These are phyloP conservation scores for Serripes groenlandicus DNA, from an alignment of 2,888 invertebrate species.

Conservation along the genomic window DNA sequence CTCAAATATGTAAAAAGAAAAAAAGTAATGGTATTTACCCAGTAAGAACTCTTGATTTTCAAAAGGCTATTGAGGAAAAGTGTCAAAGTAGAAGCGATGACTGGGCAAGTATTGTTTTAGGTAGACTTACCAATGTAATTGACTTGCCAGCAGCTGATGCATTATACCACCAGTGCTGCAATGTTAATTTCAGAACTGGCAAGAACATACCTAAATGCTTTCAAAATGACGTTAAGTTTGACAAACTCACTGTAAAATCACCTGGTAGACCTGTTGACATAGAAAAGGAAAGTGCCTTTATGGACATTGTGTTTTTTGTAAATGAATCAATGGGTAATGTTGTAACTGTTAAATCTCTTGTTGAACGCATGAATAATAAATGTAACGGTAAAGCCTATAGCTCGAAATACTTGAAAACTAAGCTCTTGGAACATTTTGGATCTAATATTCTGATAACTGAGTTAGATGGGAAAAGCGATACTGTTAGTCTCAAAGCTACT, in stretches of 20 bases:
- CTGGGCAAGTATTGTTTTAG: constrained; percentile 69
- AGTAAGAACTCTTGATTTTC: constrained; percentile 48
- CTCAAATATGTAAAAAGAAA: constrained; percentile 20
- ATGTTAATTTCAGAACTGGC: constrained; percentile 7
- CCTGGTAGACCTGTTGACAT: constrained; percentile 16
- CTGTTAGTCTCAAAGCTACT: constrained; percentile 57
- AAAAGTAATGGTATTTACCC: constrained; percentile 13
- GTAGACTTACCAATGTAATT: constrained; percentile 13
- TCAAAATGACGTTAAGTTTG: too few species aligned
- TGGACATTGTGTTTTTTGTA: constrained; percentile 21
- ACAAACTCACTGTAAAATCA: too few species aligned
- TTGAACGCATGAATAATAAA: constrained; percentile 32
- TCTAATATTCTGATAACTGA: constrained; percentile 55
- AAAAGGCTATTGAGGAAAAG: constrained; percentile 19
- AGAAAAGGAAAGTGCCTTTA: constrained; percentile 32
- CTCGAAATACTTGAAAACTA: constrained; percentile 57
- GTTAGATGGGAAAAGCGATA: constrained; percentile 56
- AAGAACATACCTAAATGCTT: not conserved
- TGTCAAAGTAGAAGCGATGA: constrained; percentile 31
- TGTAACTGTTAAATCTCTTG: constrained; percentile 40
- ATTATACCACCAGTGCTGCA: constrained; percentile 34
- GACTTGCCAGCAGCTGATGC: constrained; percentile 45
- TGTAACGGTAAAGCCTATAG: constrained; percentile 24
- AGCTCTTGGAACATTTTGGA: constrained; percentile 62
- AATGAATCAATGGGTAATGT: constrained; percentile 49